Evolutionary conservation across 1,140 invertebrate genomes (phyloP), one percentile per base, ranked within the genome.

Genomic region (Drosophila trapezifrons): DNA sequence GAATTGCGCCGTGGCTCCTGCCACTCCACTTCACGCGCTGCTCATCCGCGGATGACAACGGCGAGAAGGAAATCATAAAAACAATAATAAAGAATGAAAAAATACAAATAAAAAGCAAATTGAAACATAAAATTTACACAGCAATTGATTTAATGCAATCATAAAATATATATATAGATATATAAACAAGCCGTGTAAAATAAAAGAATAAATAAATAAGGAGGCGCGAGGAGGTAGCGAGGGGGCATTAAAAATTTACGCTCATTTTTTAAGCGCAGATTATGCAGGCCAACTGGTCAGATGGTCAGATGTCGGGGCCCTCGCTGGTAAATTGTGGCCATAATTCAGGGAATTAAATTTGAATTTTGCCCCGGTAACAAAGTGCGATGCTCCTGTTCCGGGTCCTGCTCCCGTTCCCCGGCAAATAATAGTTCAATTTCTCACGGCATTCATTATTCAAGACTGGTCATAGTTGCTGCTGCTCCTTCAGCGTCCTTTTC

Each of bases 371-470:
- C 47, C 12, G 32, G 22, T 37, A 55, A 52, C 57, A 49, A 54
- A 38, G 38, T 55, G 27, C 35, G 15, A 58, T 27, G 55, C 8
- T 18, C 32, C 52, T 17, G 55, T 4, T 18, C 32, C 52, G 13
- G 7, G 6, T 18, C 37, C 2, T 29, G 37, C 12, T 20, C 22
- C 67, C 49, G 63, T 66, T 64, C 60, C 60, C 57, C 29, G 67
- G 18, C 79, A 80, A 87, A 90, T 87, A 87, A 80, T 84, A 84
- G 73, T 87, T 76, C 84, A 80, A 87, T 87, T 87, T 89, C 66
- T 59, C 52, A 72, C 57, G 32, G 40, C 66, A 77, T 78, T 73
- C 47, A 78, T 78, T 78, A 78, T 78, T 78, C 42, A 78, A 22
- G 29, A 22, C 17, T n/a, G 46, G 57, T 20, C 55, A 54, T 77